Percentiles rank a stretch among this genome's conserved stretches.
phyloP scores from a whole-genome alignment of 1,140 invertebrate species.

The Drosophila asahinai region DNA sequence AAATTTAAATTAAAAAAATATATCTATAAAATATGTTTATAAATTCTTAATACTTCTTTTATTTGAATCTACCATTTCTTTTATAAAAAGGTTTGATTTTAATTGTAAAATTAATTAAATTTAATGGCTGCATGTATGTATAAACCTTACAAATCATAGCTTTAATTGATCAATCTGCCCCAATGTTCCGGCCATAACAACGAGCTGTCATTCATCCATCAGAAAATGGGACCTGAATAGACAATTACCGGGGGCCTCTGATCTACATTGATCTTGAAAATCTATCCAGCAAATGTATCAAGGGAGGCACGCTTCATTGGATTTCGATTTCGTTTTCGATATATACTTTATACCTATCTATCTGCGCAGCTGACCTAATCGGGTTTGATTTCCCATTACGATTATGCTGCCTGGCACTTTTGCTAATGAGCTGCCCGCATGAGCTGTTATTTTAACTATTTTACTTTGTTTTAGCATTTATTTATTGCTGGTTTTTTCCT shows the following conservation, averaged over 20 bases:
- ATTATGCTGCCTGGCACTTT: constrained; percentile 65
- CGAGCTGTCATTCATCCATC: constrained; percentile 44
- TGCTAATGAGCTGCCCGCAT: constrained; percentile 65
- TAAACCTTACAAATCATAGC: not conserved
- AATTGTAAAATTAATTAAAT: constrained; percentile 6
- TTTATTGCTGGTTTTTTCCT: constrained; percentile 13
- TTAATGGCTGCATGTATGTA: not conserved
- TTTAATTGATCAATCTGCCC: constrained; percentile 13
- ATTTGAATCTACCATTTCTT: no score
- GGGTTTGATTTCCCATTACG: constrained; percentile 72
- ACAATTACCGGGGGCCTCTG: constrained; percentile 31
- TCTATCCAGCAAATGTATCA: constrained; percentile 56
- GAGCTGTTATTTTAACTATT: constrained; percentile 5
- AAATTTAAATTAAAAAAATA: no score
- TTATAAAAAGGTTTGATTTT: no score
- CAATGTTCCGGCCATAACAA: constrained; percentile 9
- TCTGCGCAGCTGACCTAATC: constrained; percentile 62
- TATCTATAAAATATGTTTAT: no score
- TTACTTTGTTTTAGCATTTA: constrained; percentile 24
- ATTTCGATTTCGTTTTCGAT: constrained; percentile 14
- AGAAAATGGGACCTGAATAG: constrained; percentile 10
- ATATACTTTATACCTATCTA: constrained; percentile 2
- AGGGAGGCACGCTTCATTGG: constrained; percentile 55
- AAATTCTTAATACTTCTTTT: no score
- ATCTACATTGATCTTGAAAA: constrained; percentile 71